Conservation (phyloP, 92 coral and sea anemone genomes). For the Palythoa grandis region DNA sequence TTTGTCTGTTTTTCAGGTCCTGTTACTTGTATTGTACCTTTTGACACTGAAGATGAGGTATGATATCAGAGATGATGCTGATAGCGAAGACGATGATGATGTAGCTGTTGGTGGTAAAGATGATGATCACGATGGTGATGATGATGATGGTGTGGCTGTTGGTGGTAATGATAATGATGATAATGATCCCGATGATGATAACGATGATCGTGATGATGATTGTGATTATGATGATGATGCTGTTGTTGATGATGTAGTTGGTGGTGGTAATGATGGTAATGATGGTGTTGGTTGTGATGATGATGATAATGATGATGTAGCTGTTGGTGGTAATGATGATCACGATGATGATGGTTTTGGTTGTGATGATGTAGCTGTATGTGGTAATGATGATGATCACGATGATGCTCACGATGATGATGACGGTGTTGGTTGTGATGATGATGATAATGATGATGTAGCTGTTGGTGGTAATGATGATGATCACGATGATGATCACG, state of each 20-base stretch:
- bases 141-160: neutral
- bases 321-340: neutral
- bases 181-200: neutral
- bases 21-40: slow-evolving; percentile 75
- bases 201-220: slow-evolving; percentile 2
- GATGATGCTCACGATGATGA: neutral
- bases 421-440: neutral
- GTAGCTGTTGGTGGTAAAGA: too few relatives aligned
- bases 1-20: slow-evolving; percentile 63
- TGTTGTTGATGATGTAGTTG: too few relatives aligned
- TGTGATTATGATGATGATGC: too few relatives aligned
- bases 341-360: neutral
- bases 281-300: neutral
- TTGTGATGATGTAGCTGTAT: neutral
- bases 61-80: neutral
- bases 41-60: slow-evolving; percentile 87
- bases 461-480: neutral
- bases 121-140: neutral
- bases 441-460: neutral
- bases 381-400: too few relatives aligned
- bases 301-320: neutral
- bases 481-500: neutral
- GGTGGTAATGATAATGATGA: neutral
- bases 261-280: neutral
- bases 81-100: neutral